A percentile compares a stretch with the other conserved stretches of the same genome.
Conservation (phyloP, 2,888 invertebrate species). For the Pardosa pseudoannulata region DNA sequence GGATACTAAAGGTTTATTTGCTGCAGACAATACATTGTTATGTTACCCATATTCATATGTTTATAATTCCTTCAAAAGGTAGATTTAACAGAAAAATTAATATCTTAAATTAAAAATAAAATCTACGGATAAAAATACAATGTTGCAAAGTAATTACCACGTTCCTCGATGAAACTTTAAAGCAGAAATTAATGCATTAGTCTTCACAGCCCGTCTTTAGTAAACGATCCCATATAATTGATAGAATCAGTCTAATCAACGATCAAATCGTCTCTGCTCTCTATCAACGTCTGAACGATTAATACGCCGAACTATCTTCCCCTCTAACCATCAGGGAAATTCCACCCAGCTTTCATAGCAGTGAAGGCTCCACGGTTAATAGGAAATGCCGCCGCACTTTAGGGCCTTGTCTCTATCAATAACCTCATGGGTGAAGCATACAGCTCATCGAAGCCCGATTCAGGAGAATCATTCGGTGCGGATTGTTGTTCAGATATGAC, state of each 20-base stretch:
- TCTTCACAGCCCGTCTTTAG: neutral
- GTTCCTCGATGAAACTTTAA: no score
- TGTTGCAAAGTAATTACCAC: no score
- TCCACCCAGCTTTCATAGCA: neutral
- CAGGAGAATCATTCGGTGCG: no score
- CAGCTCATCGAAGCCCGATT: no score
- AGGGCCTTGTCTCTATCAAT: conserved; percentile 27
- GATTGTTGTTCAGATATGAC: no score
- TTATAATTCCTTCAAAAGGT: no score
- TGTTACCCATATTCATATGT: no score
- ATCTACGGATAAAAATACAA: no score
- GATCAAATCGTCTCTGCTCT: conserved; percentile 24
- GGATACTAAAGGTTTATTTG: no score
- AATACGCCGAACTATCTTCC: conserved; percentile 15
- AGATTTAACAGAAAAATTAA: no score
- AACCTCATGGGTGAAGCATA: conserved; percentile 13
- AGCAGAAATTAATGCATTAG: neutral
- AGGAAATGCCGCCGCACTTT: conserved; percentile 29
- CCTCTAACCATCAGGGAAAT: neutral
- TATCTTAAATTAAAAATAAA: no score
- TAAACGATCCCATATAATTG: neutral
- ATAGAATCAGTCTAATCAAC: conserved; percentile 6
- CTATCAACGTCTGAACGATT: conserved; percentile 33
- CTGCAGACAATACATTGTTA: no score
- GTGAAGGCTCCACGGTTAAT: neutral